Conservation (phyloP, 2,888 invertebrate genomes). For the Pomacea canaliculata region DNA sequence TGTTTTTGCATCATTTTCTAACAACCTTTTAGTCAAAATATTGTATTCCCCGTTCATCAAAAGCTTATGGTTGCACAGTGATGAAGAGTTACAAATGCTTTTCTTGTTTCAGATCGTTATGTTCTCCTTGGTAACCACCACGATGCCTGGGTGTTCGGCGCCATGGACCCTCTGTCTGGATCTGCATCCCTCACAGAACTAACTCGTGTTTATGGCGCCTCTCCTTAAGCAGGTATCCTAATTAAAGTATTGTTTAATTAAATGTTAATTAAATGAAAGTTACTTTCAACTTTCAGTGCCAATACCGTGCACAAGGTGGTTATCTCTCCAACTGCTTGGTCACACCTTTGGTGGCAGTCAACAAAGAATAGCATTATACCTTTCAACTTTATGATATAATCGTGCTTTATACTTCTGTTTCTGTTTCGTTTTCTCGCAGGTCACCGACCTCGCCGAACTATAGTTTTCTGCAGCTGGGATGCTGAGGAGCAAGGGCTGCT, state of each 20-base stretch:
- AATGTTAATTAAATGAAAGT: neutral
- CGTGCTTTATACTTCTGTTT: no score
- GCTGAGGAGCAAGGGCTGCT: conserved; percentile 72
- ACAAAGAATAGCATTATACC: no score
- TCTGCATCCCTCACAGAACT: conserved; percentile 48
- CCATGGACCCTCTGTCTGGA: conserved; percentile 52
- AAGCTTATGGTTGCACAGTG: no score
- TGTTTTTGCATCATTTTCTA: no score
- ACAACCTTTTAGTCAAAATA: no score
- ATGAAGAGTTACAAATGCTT: no score
- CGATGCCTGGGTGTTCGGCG: conserved; percentile 56
- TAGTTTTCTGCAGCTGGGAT: conserved; percentile 73
- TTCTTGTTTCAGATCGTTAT: conserved; percentile 49
- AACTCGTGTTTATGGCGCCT: conserved; percentile 40
- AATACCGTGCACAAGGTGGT: no score
- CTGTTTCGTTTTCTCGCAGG: conserved; percentile 41
- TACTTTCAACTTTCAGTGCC: no score
- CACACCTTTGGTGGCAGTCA: no score
- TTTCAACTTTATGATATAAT: no score
- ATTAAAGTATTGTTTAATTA: neutral
- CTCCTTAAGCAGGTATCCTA: conserved; percentile 35
- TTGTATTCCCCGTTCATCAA: no score
- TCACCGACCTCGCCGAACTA: conserved; percentile 69
- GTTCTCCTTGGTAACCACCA: conserved; percentile 56
- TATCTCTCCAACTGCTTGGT: no score